Evolutionary conservation across 1,140 invertebrate genomes (phyloP), one percentile per base, ranked within the genome.

Genomic region (Aphidius gifuensis): DNA sequence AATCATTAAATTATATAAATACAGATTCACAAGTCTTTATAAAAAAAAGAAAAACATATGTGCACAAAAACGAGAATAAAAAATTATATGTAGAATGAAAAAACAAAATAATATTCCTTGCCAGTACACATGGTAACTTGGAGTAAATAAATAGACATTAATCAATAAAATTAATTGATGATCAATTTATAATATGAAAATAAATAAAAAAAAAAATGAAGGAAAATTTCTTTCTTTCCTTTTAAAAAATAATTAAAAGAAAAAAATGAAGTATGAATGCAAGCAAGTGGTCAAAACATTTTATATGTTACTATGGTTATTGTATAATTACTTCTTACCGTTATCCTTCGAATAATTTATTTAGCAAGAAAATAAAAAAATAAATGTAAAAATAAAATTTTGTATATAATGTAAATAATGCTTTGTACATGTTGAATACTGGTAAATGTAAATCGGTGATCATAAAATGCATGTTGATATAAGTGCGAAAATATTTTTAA

Each of bases 341-440:
- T 66, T 66, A 61, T 66, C 61, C 60, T 66, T 61, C 47, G 61
- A 66, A 59, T 56, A 61, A 66, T 59, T 66, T 62, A 63, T 66
- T 66, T 66, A 61, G 42, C 57, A 47, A 59, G 45, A 57, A 16
- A 60, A 55, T 38, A 55, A 43, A 51, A 55, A 16, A 43, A 55
- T 55, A 6, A 55, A 55, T 40, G 8, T 43, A 55, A 21, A 43
- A 50, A 46, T 67, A 43, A 46, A 57, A 48, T 56, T 59, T 61
- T 80, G 79, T 80, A 80, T 60, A 80, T 80, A 80, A 70, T 80
- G 79, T 80, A 80, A 70, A 80, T 80, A 80, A 45, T 71, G 74
- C 76, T 79, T 80, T 80, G 77, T 80, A 80, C 76, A 80, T 80
- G 79, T 80, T 79, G 74, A 79, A 78, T 74, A 79, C 72, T 79